These are phyloP conservation scores for Caenorhabditis zanzibari DNA, from an alignment of 2,888 invertebrate genomes.

Conservation along the genomic window DNA sequence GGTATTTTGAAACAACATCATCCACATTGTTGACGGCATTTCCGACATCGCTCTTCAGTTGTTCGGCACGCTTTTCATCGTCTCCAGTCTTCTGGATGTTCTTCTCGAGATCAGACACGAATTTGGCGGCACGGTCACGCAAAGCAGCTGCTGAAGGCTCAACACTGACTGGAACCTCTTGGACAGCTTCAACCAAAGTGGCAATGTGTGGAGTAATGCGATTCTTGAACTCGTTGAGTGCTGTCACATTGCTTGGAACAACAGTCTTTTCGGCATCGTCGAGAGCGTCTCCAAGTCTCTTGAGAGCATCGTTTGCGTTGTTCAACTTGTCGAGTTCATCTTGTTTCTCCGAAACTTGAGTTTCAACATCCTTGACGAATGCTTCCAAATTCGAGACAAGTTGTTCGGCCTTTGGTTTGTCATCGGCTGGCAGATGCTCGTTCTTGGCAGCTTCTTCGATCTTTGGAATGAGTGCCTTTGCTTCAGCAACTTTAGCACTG, in stretches of 20 bases:
- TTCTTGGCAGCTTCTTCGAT: conserved; percentile 67
- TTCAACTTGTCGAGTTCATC: conserved; percentile 64
- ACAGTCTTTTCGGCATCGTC: conserved; percentile 63
- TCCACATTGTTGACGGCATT: conserved; percentile 33
- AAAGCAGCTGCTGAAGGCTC: conserved; percentile 48
- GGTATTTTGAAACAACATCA: conserved; percentile 50
- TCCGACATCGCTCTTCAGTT: conserved; percentile 50
- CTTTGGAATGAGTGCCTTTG: conserved; percentile 62
- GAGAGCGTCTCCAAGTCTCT: conserved; percentile 64
- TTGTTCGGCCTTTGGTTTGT: conserved; percentile 64
- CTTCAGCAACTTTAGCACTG: conserved; percentile 52
- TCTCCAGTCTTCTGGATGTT: conserved; percentile 47
- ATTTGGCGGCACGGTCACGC: conserved; percentile 55
- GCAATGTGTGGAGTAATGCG: conserved; percentile 49
- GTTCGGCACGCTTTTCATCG: conserved; percentile 59
- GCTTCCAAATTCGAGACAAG: conserved; percentile 52
- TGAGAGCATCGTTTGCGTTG: conserved; percentile 65
- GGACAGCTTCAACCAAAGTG: conserved; percentile 47
- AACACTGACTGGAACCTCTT: conserved; percentile 51
- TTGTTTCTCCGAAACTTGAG: conserved; percentile 64
- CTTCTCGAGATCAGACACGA: conserved; percentile 53
- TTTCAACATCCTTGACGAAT: conserved; percentile 60
- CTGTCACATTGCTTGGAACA: conserved; percentile 54
- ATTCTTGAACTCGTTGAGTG: conserved; percentile 62
- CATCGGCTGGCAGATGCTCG: conserved; percentile 59